Evolutionary conservation across 2,888 invertebrate species (phyloP).

Genomic region (Phania funesta): DNA sequence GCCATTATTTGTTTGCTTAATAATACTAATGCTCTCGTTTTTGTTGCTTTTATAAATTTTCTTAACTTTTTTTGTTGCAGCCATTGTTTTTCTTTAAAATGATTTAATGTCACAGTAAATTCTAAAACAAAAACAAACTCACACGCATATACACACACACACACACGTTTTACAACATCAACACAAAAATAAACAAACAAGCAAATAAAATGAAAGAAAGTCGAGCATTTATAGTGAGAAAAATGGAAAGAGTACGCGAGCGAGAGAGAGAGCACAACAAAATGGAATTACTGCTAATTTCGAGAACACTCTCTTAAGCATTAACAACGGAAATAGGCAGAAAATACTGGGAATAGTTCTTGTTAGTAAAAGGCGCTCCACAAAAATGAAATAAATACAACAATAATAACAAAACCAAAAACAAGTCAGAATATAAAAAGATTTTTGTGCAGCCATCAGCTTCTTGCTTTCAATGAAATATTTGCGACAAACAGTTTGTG

Average conservation of each 20-base stretch:
- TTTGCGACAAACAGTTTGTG: slow-evolving; percentile 62
- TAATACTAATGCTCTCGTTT: slow-evolving; percentile 29
- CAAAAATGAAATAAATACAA: background rate
- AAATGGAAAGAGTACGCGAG: background rate
- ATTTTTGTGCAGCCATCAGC: slow-evolving; percentile 51
- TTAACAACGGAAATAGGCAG: background rate
- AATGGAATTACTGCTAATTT: background rate
- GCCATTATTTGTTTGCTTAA: slow-evolving; percentile 33
- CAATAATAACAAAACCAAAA: background rate
- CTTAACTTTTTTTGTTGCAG: background rate
- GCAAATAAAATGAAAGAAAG: slow-evolving; percentile 7
- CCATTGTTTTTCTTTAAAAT: slow-evolving; percentile 30
- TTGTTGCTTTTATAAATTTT: background rate
- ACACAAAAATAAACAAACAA: slow-evolving; percentile 14
- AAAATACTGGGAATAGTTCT: slow-evolving; percentile 57
- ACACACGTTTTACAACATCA: slow-evolving; percentile 4
- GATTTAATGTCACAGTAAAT: slow-evolving; percentile 38
- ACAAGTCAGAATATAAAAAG: background rate
- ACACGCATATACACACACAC: background rate
- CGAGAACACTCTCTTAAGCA: background rate
- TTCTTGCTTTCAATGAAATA: slow-evolving; percentile 38
- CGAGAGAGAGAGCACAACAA: background rate
- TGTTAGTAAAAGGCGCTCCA: slow-evolving; percentile 8
- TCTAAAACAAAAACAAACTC: slow-evolving; percentile 26
- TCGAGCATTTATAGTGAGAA: background rate